Base-by-base conservation (phyloP, 2,113 vertebrate species). In the Petaurus breviceps region DNA sequence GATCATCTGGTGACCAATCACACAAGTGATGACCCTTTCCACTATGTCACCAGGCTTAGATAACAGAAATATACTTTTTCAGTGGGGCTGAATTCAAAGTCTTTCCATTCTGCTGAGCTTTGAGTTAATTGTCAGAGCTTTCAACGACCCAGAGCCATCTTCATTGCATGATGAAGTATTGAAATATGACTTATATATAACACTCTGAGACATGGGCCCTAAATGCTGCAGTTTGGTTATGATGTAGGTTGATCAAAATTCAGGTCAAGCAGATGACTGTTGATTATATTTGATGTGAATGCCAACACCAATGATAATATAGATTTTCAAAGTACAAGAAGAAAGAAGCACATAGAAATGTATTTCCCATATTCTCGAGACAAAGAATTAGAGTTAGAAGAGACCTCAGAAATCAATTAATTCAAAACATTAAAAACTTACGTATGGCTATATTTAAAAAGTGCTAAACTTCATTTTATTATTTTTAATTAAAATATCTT, bases 281-380 rank as follows among this genome's bases (percentile, higher is more conserved):
- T 0, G 0, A 84, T 49, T 16, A 90, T 49, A 90, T 10, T 19
- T 0, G 0, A 68, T 31, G 54, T n/a, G 43, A 77, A 77, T n/a
- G 68, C 3, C 5, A 14, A 77, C 2, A 77, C 37, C 4, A 77
- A 77, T 77, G 14, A 77, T 7, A 68, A 16, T 37, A 6, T n/a
- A 37, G 8, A 10, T 57, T 28, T 2, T 28, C 8, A 68, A 68
- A 77, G 5, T 43, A 77, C 37, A 77, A 37, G 68, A n/a, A n/a
- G 5, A 77, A 77, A n/a, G 68, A 77, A 77, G 14, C 5, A 77
- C 37, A 77, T 14, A 0, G 5, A n/a, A n/a, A 77, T 77, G 28
- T 31, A 61, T 61, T 61, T 37, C 11, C 3, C 3, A 61, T 57
- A 57, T 57, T 28, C 55, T 57, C 28, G 61, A 37, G 31, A 37